A percentile compares a stretch with the other conserved stretches of the same genome.
Conservation (phyloP, 2,113 vertebrate genomes). For the Mastomys coucha region DNA sequence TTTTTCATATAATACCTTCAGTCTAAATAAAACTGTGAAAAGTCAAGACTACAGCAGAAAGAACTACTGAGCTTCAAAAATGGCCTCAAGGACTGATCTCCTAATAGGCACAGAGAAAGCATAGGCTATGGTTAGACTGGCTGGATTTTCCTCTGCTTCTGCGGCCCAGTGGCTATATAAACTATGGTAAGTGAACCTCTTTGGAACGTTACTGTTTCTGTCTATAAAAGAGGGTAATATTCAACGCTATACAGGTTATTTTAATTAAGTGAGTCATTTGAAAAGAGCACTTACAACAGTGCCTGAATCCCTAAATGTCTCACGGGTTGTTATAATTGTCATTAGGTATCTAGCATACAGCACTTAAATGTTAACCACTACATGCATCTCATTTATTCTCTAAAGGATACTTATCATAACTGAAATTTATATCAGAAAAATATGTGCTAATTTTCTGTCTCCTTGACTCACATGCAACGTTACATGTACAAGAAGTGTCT, state of each 20-base stretch:
- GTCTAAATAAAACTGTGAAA: background rate
- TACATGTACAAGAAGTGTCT: fast-evolving
- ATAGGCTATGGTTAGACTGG: background rate
- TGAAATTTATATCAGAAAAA: background rate
- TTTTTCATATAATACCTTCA: background rate
- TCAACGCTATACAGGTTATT: background rate
- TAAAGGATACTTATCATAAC: background rate
- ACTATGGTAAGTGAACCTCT: background rate
- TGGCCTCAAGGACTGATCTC: background rate
- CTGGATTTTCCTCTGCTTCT: background rate
- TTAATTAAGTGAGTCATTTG: slow-evolving; percentile 8
- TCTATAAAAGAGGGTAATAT: background rate
- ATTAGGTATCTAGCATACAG: background rate
- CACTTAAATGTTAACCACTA: background rate
- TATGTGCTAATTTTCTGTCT: background rate
- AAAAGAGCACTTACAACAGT: background rate
- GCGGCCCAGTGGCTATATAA: background rate
- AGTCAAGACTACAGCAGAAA: background rate
- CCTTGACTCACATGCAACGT: background rate
- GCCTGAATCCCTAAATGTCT: background rate
- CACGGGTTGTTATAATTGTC: background rate
- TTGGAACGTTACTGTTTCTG: background rate
- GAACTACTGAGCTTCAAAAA: background rate
- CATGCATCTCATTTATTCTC: background rate
- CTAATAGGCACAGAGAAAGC: fast-evolving